A percentile compares a stretch with the other conserved stretches of the same genome.
phyloP scores from a whole-genome alignment of 2,797 vertebrate species.

The Diglossa cyanea region DNA sequence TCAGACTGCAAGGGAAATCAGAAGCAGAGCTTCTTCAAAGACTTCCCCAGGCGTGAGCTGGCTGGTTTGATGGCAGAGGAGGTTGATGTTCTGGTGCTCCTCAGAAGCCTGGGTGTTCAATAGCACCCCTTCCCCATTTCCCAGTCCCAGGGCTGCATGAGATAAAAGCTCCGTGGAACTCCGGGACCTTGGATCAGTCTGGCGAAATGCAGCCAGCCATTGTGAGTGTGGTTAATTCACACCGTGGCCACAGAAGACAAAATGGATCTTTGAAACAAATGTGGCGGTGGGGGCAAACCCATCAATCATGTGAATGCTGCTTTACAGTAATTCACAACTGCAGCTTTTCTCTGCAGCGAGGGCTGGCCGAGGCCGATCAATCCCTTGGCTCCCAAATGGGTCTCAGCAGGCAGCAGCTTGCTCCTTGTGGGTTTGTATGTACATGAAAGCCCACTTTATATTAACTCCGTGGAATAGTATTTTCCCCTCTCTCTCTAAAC shows the following conservation, averaged over 20 bases:
- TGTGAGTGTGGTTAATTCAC: conserved; percentile 51
- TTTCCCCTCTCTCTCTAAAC: conserved; percentile 46
- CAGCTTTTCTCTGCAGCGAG: conserved; percentile 38
- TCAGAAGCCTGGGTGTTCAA: not conserved
- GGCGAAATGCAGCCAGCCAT: not conserved
- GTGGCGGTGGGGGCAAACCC: conserved; percentile 50
- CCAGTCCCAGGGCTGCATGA: not conserved
- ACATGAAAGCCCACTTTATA: conserved; percentile 68
- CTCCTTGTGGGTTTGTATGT: conserved; percentile 57
- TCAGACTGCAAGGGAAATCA: not conserved
- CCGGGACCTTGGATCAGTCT: not conserved
- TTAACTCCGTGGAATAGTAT: conserved; percentile 56
- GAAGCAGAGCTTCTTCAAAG: not conserved
- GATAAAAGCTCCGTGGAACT: not conserved
- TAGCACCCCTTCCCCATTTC: not conserved
- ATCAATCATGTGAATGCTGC: conserved; percentile 62
- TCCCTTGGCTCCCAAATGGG: conserved; percentile 41
- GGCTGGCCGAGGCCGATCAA: conserved; percentile 36
- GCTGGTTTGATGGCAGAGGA: not conserved
- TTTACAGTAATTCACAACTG: conserved; percentile 58
- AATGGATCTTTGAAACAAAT: conserved; percentile 59
- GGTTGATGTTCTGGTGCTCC: not conserved
- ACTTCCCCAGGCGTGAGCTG: not conserved
- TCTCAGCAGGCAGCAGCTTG: conserved; percentile 60
- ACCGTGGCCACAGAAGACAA: not conserved